Evolutionary conservation across 2,888 invertebrate genomes (phyloP).

Genomic region (Mycalesis mineus): DNA sequence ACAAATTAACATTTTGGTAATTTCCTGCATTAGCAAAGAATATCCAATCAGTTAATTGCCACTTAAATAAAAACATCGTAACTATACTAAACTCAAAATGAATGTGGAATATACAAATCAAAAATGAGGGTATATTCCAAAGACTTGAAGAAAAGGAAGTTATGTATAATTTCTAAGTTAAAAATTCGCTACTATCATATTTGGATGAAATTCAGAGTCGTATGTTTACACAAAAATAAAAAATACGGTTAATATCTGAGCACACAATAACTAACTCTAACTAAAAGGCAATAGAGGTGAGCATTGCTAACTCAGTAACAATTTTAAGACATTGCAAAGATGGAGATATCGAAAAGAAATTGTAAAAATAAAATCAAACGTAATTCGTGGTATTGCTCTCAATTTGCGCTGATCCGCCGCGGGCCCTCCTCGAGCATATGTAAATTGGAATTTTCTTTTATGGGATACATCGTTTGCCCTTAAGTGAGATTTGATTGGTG

Average conservation of each 20-base stretch:
- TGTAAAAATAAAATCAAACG: constrained; percentile 72
- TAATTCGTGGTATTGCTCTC: constrained; percentile 60
- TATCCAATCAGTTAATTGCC: no score
- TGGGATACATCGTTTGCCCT: constrained; percentile 33
- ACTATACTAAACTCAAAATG: no score
- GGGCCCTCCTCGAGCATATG: constrained; percentile 38
- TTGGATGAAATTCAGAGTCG: constrained; percentile 10
- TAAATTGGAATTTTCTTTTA: constrained; percentile 45
- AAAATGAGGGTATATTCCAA: no score
- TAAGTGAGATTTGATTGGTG: constrained; percentile 58
- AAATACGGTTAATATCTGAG: constrained; percentile 29
- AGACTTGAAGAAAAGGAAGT: no score
- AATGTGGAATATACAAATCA: no score
- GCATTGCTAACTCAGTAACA: background rate
- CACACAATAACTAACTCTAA: constrained; percentile 16
- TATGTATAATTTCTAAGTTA: no score
- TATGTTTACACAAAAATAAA: constrained; percentile 37
- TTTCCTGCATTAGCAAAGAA: no score
- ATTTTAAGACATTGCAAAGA: constrained; percentile 29
- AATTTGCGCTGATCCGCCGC: constrained; percentile 48
- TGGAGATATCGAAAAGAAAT: constrained; percentile 58
- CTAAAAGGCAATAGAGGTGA: background rate
- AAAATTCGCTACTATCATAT: background rate
- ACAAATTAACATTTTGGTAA: no score
- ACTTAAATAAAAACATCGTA: no score